phyloP scores from a whole-genome alignment of 2,888 invertebrate species.

The Allacma fusca region DNA sequence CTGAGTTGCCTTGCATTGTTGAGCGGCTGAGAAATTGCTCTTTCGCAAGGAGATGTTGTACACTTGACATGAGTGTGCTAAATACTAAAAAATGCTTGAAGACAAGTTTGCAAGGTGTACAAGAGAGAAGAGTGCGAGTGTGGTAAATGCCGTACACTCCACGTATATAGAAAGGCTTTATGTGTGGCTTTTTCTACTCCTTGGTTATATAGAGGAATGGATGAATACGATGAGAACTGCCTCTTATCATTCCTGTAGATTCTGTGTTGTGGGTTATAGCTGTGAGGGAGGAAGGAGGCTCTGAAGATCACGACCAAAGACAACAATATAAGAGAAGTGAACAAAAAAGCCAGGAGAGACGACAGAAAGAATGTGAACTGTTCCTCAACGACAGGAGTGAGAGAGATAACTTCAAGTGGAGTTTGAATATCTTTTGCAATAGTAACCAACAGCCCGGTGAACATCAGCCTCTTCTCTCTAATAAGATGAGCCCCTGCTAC shows the following conservation, averaged over 20 bases:
- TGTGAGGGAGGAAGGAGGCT: conserved; percentile 40
- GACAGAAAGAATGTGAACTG: conserved; percentile 35
- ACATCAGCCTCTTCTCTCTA: not conserved
- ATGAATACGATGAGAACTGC: conserved; percentile 16
- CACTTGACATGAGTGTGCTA: conserved; percentile 41
- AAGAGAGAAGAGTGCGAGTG: conserved; percentile 11
- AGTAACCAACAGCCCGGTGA: not conserved
- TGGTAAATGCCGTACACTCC: not conserved
- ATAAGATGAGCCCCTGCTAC: conserved; percentile 16
- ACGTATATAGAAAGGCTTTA: conserved; percentile 5
- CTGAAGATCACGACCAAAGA: conserved; percentile 45
- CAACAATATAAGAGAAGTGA: conserved; percentile 31
- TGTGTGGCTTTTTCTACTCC: not conserved
- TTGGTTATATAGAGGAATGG: conserved; percentile 6
- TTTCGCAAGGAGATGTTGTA: not conserved
- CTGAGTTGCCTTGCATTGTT: not conserved
- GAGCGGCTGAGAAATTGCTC: not conserved
- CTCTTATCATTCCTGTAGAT: not conserved
- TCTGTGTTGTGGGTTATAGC: conserved; percentile 19
- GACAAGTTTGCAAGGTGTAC: conserved; percentile 39
- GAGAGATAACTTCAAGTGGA: not conserved
- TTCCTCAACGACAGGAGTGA: not conserved
- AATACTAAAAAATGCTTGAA: conserved; percentile 32
- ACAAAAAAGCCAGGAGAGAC: conserved; percentile 21
- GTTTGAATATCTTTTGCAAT: not conserved